phyloP scores from a whole-genome alignment of 1,140 invertebrate species.

The Solenopsis invicta region DNA sequence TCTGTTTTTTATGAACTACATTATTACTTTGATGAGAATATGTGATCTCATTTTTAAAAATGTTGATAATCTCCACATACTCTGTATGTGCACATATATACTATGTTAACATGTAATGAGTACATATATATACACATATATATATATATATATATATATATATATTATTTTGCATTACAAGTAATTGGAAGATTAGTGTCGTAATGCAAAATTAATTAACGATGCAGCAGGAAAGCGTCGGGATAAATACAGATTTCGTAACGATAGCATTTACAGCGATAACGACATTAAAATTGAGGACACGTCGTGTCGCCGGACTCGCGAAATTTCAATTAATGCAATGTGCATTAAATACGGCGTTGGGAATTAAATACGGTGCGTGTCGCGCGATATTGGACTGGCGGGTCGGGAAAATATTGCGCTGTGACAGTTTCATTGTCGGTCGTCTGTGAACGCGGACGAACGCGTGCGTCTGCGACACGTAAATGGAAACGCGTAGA shows the following conservation, averaged over 20 bases:
- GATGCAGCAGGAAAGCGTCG: neutral
- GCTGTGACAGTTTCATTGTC: conserved; percentile 38
- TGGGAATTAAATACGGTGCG: conserved; percentile 50
- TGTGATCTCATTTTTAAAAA: no score
- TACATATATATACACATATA: neutral
- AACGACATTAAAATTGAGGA: conserved; percentile 56
- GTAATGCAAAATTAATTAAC: conserved; percentile 49
- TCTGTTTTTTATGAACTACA: no score
- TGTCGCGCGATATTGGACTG: conserved; percentile 52
- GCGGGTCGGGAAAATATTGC: conserved; percentile 47
- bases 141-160: neutral
- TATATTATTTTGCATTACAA: neutral
- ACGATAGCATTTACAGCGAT: conserved; percentile 51
- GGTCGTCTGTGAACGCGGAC: neutral
- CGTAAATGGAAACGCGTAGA: conserved; percentile 30
- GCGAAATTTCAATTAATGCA: conserved; percentile 56
- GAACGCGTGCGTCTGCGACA: neutral
- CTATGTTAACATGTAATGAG: neutral
- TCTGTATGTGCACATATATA: neutral
- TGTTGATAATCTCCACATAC: no score
- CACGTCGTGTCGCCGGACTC: conserved; percentile 38
- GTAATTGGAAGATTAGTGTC: conserved; percentile 29
- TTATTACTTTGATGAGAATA: no score
- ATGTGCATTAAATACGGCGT: conserved; percentile 52
- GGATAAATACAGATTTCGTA: conserved; percentile 27